These are phyloP conservation scores for Brevipalpus yothersi DNA, from an alignment of 1,140 invertebrate genomes.

Conservation along the genomic window DNA sequence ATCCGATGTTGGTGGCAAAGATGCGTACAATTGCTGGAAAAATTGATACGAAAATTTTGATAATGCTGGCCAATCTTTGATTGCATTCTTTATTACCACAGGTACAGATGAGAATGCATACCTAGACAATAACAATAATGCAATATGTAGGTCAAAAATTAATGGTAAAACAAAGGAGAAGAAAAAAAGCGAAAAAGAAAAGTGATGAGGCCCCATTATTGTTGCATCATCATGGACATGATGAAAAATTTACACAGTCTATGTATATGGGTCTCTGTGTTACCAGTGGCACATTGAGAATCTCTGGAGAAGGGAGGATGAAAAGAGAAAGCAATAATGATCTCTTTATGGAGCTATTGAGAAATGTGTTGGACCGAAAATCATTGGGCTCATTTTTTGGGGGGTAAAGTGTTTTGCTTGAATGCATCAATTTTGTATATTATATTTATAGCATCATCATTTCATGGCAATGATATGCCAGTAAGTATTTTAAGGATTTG, in stretches of 20 bases:
- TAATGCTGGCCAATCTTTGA: conserved; percentile 45
- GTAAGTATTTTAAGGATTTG: too few species aligned
- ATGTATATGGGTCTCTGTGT: too few species aligned
- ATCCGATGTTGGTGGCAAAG: conserved; percentile 17
- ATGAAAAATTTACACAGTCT: neutral
- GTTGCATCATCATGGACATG: neutral
- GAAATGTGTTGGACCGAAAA: too few species aligned
- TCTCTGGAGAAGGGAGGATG: too few species aligned
- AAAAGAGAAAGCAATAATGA: too few species aligned
- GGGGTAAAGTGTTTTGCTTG: too few species aligned
- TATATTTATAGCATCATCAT: too few species aligned
- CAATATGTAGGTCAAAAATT: neutral
- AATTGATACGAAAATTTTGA: conserved; percentile 45
- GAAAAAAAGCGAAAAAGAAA: neutral
- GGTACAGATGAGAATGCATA: conserved; percentile 47
- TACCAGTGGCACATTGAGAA: too few species aligned
- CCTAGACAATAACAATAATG: neutral
- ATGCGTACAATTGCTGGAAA: conserved; percentile 47
- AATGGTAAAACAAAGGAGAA: neutral
- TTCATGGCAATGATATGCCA: too few species aligned
- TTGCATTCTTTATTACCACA: conserved; percentile 57
- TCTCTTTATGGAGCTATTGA: too few species aligned
- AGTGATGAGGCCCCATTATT: neutral
- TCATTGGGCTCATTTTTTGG: too few species aligned
- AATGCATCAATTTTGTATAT: too few species aligned